These are phyloP conservation scores for Aricia artaxerxes DNA, from an alignment of 2,888 invertebrate species.

Conservation along the genomic window DNA sequence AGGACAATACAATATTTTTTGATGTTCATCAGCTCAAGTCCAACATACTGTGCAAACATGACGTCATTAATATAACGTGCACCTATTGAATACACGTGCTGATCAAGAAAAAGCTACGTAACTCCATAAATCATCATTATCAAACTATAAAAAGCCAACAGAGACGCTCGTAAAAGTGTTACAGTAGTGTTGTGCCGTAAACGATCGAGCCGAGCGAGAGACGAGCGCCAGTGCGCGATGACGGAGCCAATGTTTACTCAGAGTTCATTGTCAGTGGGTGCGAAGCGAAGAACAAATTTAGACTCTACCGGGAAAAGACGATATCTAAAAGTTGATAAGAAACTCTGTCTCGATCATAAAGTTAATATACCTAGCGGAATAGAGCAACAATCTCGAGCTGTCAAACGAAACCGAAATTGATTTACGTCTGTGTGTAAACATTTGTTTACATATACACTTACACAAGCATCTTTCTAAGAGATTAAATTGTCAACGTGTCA, in stretches of 20 bases:
- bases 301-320: constrained; percentile 59
- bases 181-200: constrained; percentile 56
- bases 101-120: constrained; percentile 23
- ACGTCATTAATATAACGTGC: neutral
- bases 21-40: neutral
- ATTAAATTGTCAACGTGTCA: too few species aligned
- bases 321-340: constrained; percentile 29
- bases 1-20: too few species aligned
- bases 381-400: too few species aligned
- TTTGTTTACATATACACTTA: too few species aligned
- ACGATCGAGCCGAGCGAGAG: constrained; percentile 58
- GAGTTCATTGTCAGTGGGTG: constrained; percentile 76
- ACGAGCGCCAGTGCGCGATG: constrained; percentile 68
- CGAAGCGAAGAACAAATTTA: constrained; percentile 72
- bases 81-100: neutral
- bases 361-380: too few species aligned
- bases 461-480: too few species aligned
- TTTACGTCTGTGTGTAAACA: too few species aligned
- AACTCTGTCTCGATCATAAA: neutral
- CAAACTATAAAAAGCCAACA: constrained; percentile 58
- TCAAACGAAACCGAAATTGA: too few species aligned
- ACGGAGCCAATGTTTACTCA: constrained; percentile 73
- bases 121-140: constrained; percentile 44
- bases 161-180: constrained; percentile 54
- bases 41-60: neutral